Conservation (phyloP, 2,888 invertebrate species). For the Scaeva pyrastri region DNA sequence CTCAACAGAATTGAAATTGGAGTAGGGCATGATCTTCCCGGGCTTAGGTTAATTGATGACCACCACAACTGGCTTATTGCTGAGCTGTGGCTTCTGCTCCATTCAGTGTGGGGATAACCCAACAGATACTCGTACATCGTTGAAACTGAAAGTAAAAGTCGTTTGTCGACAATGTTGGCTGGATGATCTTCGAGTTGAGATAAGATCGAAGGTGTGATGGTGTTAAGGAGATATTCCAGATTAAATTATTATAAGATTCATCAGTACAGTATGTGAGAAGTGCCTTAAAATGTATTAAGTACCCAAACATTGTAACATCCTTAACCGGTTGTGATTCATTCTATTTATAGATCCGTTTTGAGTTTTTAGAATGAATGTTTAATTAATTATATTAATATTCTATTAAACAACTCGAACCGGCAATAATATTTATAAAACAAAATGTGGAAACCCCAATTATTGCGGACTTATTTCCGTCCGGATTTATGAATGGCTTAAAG, state of each 20-base stretch:
- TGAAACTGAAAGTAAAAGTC: constrained; percentile 50
- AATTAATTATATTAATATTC: neutral
- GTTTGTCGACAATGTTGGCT: constrained; percentile 5
- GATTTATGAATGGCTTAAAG: neutral
- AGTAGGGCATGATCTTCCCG: constrained; percentile 28
- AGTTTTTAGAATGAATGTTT: neutral
- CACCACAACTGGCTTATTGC: neutral
- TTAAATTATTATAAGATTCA: constrained; percentile 25
- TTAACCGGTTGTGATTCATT: constrained; percentile 64
- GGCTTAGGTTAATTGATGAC: constrained; percentile 28
- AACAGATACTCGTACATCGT: neutral
- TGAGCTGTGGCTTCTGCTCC: neutral
- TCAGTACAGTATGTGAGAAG: neutral
- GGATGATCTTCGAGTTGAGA: constrained; percentile 12
- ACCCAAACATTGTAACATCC: constrained; percentile 1
- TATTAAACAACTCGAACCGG: neutral
- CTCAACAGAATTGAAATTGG: constrained; percentile 26
- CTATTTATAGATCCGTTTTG: constrained; percentile 35
- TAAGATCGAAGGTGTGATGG: constrained; percentile 17
- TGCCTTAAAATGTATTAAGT: neutral
- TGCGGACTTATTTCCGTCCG: constrained; percentile 7
- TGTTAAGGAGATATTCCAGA: constrained; percentile 43
- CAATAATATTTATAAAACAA: constrained; percentile 7
- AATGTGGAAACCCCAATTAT: constrained; percentile 14
- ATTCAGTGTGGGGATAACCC: constrained; percentile 29